Percentiles rank a stretch among this genome's conserved stretches.
These are phyloP conservation scores for Montipora capitata DNA, from an alignment of 92 coral and sea anemone species.

Conservation along the genomic window DNA sequence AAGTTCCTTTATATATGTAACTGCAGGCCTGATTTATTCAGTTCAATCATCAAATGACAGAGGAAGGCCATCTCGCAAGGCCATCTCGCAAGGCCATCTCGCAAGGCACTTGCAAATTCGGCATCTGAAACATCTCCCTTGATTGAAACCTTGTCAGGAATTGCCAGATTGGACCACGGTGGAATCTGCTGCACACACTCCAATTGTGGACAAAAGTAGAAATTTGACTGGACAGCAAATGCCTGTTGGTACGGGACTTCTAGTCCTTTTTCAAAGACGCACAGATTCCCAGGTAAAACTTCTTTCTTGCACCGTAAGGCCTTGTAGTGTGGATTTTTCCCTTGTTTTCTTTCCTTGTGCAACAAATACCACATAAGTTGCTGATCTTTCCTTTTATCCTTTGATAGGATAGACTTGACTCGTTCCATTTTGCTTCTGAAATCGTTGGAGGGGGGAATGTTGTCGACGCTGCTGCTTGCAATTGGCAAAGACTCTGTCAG, in stretches of 20 bases:
- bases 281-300: slow-evolving; percentile 30
- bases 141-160: slow-evolving; percentile 25
- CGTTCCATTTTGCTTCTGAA: slow-evolving; percentile 4
- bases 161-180: slow-evolving; percentile 20
- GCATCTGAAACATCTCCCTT: slow-evolving; percentile 41
- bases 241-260: slow-evolving; percentile 26
- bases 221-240: slow-evolving; percentile 26
- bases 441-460: slow-evolving; percentile 1
- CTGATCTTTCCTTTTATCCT: slow-evolving; percentile 20
- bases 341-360: slow-evolving; percentile 31
- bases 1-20: slow-evolving; percentile 7
- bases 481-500: slow-evolving; percentile 11
- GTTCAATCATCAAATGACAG: slow-evolving; percentile 25
- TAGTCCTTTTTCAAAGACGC: slow-evolving; percentile 24
- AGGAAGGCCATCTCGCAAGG: no score
- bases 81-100: no score
- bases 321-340: no score
- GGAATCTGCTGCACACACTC: slow-evolving; percentile 14
- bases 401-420: slow-evolving; percentile 17
- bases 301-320: slow-evolving; percentile 2
- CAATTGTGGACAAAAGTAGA: slow-evolving; percentile 18
- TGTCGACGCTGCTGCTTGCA: slow-evolving; percentile 28
- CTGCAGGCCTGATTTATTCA: slow-evolving; percentile 23
- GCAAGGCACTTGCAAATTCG: slow-evolving; percentile 24
- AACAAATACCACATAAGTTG: slow-evolving; percentile 28